These are phyloP conservation scores for Vulpes lagopus DNA, from an alignment of 2,113 vertebrate genomes.

Conservation along the genomic window DNA sequence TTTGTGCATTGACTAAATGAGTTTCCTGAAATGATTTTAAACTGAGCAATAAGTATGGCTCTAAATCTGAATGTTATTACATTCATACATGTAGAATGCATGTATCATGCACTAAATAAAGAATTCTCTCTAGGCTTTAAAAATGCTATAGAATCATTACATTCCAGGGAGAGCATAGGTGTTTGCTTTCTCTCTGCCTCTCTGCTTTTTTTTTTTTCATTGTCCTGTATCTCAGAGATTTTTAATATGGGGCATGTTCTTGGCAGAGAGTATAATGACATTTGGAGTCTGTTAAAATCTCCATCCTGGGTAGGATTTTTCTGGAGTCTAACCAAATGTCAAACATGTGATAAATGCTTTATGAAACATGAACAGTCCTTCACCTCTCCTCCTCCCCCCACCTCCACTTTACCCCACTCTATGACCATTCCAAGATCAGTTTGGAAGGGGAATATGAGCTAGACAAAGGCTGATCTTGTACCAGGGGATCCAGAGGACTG, in stretches of 20 bases:
- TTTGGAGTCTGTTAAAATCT: slow-evolving; percentile 39
- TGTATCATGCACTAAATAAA: background rate
- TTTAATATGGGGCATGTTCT: background rate
- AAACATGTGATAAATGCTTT: slow-evolving; percentile 48
- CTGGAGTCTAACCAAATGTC: slow-evolving; percentile 46
- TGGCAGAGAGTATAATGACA: background rate
- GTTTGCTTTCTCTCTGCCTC: background rate
- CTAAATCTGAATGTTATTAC: background rate
- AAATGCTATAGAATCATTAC: background rate
- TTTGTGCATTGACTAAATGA: background rate
- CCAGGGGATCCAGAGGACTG: background rate
- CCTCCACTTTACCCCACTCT: background rate
- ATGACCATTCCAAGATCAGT: background rate
- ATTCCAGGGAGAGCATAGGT: background rate
- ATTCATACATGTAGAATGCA: background rate
- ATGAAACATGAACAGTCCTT: background rate
- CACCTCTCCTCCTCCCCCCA: background rate
- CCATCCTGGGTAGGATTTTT: slow-evolving; percentile 49
- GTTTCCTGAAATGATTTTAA: slow-evolving; percentile 46
- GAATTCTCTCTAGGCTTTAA: background rate
- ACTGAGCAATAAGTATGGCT: background rate
- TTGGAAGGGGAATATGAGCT: background rate
- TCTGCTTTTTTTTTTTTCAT: slow-evolving; percentile 33
- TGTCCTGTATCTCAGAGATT: slow-evolving; percentile 47
- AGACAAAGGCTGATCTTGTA: background rate